These are phyloP conservation scores for Entomobrya proxima DNA, from an alignment of 2,888 invertebrate species.

Conservation along the genomic window DNA sequence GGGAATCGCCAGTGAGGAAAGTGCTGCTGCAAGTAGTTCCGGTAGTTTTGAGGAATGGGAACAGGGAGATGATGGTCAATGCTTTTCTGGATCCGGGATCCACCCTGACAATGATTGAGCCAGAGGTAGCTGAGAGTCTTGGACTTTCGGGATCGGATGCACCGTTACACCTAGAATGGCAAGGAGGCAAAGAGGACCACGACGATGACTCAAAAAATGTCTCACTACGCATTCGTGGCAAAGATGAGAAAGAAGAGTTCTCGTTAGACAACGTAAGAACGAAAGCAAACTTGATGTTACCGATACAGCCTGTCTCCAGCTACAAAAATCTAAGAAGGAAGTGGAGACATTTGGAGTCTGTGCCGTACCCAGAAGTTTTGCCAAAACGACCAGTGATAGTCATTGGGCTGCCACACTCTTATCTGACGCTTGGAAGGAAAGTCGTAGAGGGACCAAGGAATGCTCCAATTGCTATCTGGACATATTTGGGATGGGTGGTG, in stretches of 20 bases:
- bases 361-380: not conserved
- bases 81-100: not conserved
- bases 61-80: no score
- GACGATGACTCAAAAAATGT: not conserved
- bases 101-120: not conserved
- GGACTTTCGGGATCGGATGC: no score
- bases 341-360: not conserved
- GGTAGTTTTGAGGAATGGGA: not conserved
- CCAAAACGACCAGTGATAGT: not conserved
- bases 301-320: not conserved
- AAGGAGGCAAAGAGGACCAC: not conserved
- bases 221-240: not conserved
- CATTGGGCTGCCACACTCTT: not conserved
- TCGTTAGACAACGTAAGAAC: not conserved
- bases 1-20: not conserved
- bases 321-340: not conserved
- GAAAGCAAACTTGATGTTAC: not conserved
- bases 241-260: not conserved
- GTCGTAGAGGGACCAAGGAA: not conserved
- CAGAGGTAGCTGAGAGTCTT: no score
- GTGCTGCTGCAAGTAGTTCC: not conserved
- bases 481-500: not conserved
- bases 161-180: not conserved
- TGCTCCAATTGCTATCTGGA: not conserved
- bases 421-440: not conserved